These are phyloP conservation scores for Tangara arthus DNA, from an alignment of 2,797 vertebrate species.

Conservation along the genomic window DNA sequence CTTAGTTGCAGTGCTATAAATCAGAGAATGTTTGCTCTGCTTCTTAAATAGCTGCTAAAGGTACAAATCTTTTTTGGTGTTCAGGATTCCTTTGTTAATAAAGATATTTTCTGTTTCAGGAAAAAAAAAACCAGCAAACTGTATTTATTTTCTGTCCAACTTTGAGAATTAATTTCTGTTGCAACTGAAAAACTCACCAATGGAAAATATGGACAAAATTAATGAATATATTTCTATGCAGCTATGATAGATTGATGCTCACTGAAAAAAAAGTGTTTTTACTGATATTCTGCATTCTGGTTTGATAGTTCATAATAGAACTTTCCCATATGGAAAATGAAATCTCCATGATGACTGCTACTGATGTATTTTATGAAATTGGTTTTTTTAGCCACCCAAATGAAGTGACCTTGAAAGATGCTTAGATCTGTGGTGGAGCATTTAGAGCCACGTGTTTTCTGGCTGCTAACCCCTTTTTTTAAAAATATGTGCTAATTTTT, in stretches of 20 bases:
- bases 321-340: neutral
- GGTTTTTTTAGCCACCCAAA: neutral
- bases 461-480: neutral
- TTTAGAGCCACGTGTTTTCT: neutral
- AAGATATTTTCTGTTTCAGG: neutral
- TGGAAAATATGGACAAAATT: neutral
- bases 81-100: neutral
- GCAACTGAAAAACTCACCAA: neutral
- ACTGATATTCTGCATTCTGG: neutral
- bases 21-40: neutral
- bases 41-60: neutral
- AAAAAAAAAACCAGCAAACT: rapidly evolving
- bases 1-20: neutral
- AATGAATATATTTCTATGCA: neutral
- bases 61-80: neutral
- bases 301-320: neutral
- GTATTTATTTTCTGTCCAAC: neutral
- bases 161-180: neutral
- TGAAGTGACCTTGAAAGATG: neutral
- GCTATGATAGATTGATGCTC: neutral
- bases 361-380: neutral
- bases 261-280: neutral
- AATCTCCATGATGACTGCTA: neutral
- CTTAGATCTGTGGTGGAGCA: neutral
- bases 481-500: neutral